These are phyloP conservation scores for Picathartes gymnocephalus DNA, from an alignment of 2,113 vertebrate species.

Conservation along the genomic window DNA sequence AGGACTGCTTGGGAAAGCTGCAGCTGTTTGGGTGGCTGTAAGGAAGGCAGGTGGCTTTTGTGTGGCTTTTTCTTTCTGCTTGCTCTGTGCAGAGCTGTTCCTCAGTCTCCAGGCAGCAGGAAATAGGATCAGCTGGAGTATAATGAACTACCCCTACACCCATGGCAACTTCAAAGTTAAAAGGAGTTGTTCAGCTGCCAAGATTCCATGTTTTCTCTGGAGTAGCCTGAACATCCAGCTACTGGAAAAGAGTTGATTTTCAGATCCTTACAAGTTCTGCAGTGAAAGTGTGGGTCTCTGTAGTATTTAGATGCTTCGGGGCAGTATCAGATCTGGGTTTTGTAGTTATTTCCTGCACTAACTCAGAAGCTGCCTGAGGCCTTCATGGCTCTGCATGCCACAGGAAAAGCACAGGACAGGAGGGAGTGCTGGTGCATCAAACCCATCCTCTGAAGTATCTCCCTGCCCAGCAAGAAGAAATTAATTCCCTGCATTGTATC, in stretches of 20 bases:
- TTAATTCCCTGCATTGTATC: not conserved
- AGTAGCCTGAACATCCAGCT: not conserved
- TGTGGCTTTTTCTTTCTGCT: not conserved
- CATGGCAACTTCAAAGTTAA: not conserved
- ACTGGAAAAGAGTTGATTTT: not conserved
- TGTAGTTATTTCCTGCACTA: not conserved
- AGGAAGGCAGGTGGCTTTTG: not conserved
- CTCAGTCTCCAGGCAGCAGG: not conserved
- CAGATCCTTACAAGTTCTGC: not conserved
- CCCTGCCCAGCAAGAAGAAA: not conserved
- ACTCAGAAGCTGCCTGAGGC: not conserved
- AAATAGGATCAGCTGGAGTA: not conserved
- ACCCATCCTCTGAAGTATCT: not conserved
- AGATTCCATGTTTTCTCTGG: not conserved
- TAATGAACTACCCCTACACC: not conserved
- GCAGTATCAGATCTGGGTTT: not conserved
- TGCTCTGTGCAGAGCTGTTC: not conserved
- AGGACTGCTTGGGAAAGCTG: accelerated
- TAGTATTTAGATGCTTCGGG: not conserved
- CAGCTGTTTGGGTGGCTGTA: not conserved
- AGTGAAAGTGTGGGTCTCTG: not conserved
- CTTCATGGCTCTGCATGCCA: accelerated
- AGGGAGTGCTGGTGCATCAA: not conserved
- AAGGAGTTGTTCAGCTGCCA: not conserved
- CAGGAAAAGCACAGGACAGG: accelerated